These are phyloP conservation scores for Pammene fasciana DNA, from an alignment of 2,888 invertebrate species.

Conservation along the genomic window DNA sequence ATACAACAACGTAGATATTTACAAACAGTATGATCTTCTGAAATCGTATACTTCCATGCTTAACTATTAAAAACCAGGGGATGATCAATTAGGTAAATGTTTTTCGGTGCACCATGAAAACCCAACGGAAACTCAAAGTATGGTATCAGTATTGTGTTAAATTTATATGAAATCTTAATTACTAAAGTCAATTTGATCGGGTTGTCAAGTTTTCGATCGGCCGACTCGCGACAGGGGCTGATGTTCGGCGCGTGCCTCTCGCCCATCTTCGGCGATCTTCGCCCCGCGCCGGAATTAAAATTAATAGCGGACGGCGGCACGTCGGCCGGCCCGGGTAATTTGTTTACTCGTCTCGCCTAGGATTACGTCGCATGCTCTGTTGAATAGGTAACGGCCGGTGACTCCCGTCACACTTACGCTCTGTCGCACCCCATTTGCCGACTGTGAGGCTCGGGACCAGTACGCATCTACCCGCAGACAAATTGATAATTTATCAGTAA, in stretches of 20 bases:
- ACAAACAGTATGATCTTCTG: too few relatives aligned
- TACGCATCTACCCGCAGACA: slow-evolving; percentile 12
- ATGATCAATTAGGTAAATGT: too few relatives aligned
- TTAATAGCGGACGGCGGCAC: slow-evolving; percentile 74
- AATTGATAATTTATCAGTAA: slow-evolving; percentile 12
- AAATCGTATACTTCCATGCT: too few relatives aligned
- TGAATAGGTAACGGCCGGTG: slow-evolving; percentile 77
- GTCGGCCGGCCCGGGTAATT: slow-evolving; percentile 72
- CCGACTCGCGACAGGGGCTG: slow-evolving; percentile 48
- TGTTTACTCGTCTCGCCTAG: slow-evolving; percentile 79
- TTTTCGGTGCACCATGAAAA: too few relatives aligned
- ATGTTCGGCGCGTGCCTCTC: slow-evolving; percentile 68
- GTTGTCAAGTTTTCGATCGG: slow-evolving; percentile 47
- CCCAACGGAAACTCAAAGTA: not conserved
- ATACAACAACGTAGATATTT: too few relatives aligned
- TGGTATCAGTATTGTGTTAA: not conserved
- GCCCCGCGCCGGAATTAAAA: slow-evolving; percentile 78
- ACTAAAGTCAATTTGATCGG: slow-evolving; percentile 18
- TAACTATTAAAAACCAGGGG: too few relatives aligned
- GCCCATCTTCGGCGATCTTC: slow-evolving; percentile 75
- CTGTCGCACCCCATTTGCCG: slow-evolving; percentile 35
- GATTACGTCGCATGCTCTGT: slow-evolving; percentile 78
- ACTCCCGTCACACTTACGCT: slow-evolving; percentile 52
- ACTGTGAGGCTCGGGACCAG: slow-evolving; percentile 25
- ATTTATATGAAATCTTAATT: not conserved